Percentiles rank a stretch among this genome's conserved stretches.
phyloP scores from a whole-genome alignment of 2,888 invertebrate species.

The Leistus spinibarbis region DNA sequence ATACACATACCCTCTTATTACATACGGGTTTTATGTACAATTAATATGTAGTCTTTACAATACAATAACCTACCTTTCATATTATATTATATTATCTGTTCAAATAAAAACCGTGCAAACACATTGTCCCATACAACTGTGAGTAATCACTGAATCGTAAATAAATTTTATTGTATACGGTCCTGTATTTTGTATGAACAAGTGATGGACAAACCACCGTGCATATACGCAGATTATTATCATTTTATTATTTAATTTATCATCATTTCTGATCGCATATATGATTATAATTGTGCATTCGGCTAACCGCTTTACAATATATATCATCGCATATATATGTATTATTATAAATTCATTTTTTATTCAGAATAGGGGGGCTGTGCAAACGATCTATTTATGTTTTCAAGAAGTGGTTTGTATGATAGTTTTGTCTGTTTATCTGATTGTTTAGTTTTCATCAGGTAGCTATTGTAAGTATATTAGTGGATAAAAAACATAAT shows the following conservation, averaged over 20 bases:
- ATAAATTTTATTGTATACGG: background rate
- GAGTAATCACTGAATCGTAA: background rate
- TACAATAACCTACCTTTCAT: background rate
- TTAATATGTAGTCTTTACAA: background rate
- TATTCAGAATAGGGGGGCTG: background rate
- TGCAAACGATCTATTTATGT: background rate
- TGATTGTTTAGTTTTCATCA: background rate
- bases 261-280: background rate
- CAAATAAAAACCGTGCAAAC: background rate
- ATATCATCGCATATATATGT: background rate
- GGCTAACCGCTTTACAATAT: background rate
- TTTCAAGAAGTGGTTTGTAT: background rate
- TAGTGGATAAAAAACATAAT: background rate
- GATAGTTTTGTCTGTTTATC: background rate
- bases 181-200: background rate
- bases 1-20: background rate
- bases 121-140: background rate
- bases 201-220: background rate
- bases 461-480: background rate
- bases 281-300: constrained; percentile 9
- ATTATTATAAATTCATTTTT: background rate
- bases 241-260: constrained; percentile 6
- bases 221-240: background rate
- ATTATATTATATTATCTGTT: background rate
- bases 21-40: background rate